Conservation (phyloP, 2,797 vertebrate genomes). For the Sebastiscus tertius region DNA sequence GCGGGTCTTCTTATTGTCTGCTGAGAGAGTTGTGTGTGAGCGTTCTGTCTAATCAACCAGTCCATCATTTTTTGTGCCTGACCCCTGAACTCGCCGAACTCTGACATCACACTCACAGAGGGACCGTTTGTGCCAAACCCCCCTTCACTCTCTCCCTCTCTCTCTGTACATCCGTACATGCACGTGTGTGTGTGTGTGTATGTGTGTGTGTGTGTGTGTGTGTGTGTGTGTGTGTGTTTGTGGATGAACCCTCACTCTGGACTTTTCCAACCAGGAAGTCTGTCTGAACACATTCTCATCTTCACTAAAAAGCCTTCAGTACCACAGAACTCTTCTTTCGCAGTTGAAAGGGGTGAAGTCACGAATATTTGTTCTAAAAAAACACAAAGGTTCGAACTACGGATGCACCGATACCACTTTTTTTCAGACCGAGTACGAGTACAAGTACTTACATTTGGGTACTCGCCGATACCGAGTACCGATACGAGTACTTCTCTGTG, state of each 20-base stretch:
- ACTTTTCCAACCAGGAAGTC: no score
- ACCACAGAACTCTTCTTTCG: neutral
- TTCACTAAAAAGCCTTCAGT: neutral
- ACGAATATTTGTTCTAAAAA: no score
- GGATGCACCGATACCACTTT: no score
- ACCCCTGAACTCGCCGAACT: conserved; percentile 16
- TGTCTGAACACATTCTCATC: neutral
- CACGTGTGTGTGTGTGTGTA: no score
- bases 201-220: no score
- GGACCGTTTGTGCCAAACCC: neutral
- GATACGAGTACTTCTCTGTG: no score
- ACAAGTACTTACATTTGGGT: no score
- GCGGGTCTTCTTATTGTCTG: neutral
- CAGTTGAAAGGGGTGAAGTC: neutral
- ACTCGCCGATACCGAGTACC: no score
- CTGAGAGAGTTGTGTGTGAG: neutral
- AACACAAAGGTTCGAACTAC: no score
- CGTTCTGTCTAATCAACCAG: neutral
- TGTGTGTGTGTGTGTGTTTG: no score
- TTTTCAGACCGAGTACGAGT: no score
- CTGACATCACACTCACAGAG: conserved; percentile 30
- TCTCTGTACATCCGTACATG: neutral
- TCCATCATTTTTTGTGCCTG: conserved; percentile 22
- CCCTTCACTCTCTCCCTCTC: neutral
- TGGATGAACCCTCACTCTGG: no score